Evolutionary conservation across 1,140 invertebrate species (phyloP).

Genomic region (Ostrea denselamellosa): DNA sequence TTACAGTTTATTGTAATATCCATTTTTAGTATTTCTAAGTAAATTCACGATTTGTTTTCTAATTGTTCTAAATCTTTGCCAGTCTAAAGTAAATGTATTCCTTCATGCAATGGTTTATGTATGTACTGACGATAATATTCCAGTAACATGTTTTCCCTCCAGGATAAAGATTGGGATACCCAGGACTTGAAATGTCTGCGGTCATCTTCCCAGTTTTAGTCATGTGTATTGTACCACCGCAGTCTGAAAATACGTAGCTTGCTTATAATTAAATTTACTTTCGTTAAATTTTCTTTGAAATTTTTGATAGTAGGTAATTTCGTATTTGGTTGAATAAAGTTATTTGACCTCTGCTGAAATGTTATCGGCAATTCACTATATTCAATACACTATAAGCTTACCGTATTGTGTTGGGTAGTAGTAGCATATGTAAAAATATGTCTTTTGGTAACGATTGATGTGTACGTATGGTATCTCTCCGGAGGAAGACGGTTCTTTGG

Average conservation of each 20-base stretch:
- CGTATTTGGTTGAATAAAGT: too few relatives aligned
- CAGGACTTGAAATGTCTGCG: background rate
- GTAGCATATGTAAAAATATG: background rate
- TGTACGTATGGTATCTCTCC: background rate
- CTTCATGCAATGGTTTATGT: background rate
- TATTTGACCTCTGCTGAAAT: too few relatives aligned
- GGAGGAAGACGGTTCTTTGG: background rate
- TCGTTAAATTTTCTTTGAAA: too few relatives aligned
- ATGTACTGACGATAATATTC: conserved; percentile 10
- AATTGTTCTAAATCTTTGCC: too few relatives aligned
- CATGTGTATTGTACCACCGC: background rate
- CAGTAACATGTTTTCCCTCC: background rate
- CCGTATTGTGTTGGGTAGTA: conserved; percentile 15
- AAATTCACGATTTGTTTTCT: too few relatives aligned
- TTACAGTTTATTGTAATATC: too few relatives aligned
- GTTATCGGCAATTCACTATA: too few relatives aligned
- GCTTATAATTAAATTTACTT: background rate
- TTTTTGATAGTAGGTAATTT: too few relatives aligned
- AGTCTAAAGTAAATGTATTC: too few relatives aligned
- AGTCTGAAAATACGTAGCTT: background rate
- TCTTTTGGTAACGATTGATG: background rate
- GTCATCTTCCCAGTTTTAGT: background rate
- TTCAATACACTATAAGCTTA: background rate
- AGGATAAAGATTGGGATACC: background rate
- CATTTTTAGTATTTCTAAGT: too few relatives aligned